Base-by-base conservation (phyloP, 2,797 vertebrate genomes). In the Mareca penelope region DNA sequence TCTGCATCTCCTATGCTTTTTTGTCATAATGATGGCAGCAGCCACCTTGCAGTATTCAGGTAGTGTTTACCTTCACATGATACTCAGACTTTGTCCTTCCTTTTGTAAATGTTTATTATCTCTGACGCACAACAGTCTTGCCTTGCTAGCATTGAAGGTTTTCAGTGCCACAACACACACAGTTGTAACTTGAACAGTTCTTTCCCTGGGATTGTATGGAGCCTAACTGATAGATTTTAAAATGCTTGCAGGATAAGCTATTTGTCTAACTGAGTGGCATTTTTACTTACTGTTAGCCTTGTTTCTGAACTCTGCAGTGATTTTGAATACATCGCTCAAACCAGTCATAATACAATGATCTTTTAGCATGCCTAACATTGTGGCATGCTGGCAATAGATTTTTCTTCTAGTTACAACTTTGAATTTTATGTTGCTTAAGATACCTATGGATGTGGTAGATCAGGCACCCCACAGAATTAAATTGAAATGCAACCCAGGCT, bases 81-180 rank as follows among this genome's bases (percentile, higher is more conserved):
- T 50, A 46, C 10, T 81, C 33, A 35, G 48, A 23, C n/a, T 67
- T 80, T 63, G 73, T 63, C 56, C 39, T 78, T 93, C 65, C 92
- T 89, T 91, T 77, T 88, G 78, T 64, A 76, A 86, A 86, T 64
- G 53, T 94, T 93, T 92, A 7, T 85, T 84, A 42, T 68, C 71
- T 12, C 53, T 44, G 40, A 83, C 39, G 0, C 3, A 50, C 80
- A 4, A 6, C 33, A 46, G 1, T 84, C 91, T 70, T 90, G 68
- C 46, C 71, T 77, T 88, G 64, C 63, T 14, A 19, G 70, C 73
- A 31, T 14, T 80, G 67, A 64, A 67, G 35, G 53, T 40, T 92
- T 90, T 83, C 39, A 72, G 39, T 76, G 42, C 56, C 42, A 90
- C 40, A 86, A 15, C 19, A 2, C 17, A 35, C 0, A 12, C 39